Evolutionary conservation across 2,113 vertebrate species (phyloP), one percentile per base, ranked within the genome.

Genomic region (Natator depressus): DNA sequence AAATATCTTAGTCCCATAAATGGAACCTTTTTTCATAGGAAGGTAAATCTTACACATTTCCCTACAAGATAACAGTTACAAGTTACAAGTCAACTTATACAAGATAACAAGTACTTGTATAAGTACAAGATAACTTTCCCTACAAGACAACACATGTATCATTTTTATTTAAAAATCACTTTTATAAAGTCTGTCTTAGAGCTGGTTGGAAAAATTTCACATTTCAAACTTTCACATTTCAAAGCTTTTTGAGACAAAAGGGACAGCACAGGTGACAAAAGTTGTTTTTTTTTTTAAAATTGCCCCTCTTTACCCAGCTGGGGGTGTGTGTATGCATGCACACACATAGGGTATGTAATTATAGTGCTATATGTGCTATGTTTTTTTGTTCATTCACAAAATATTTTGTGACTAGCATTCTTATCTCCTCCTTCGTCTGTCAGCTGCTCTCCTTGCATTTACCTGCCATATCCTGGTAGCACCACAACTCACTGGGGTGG

Each of bases 401-500:
- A 38, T 53, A 78, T 76, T 93, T 24, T 65, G 0, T 0, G 27
- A 53, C 20, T 38, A 89, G 38, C 10, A 87, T 27, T 3, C 55
- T 88, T 1, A 0, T 17, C 49, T 35, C 27, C 35, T 4, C 8
- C 25, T 84, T 46, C 9, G 0, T 0, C 85, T 84, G 1, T 50
- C 49, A 80, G 27, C 14, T 86, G 1, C 13, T 86, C 51, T 86
- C 17, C 7, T 25, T 31, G 2, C 1, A 65, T 3, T 29, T 53
- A 11, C 24, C 55, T 0, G 0, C 4, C 1, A 1, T 4, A 8
- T 8, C 49, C 0, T 0, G 4, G 20, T 80, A 47, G 54, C 5
- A 1, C 6, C 1, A 5, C 46, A 76, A 14, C 24, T 13, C 0
- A 0, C 20, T 78, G 78, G 4, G 72, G 38, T 0, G 1, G 81